A percentile compares a stretch with the other conserved stretches of the same genome.
These are phyloP conservation scores for Chydorus sphaericus DNA, from an alignment of 2,888 invertebrate species.

Conservation along the genomic window DNA sequence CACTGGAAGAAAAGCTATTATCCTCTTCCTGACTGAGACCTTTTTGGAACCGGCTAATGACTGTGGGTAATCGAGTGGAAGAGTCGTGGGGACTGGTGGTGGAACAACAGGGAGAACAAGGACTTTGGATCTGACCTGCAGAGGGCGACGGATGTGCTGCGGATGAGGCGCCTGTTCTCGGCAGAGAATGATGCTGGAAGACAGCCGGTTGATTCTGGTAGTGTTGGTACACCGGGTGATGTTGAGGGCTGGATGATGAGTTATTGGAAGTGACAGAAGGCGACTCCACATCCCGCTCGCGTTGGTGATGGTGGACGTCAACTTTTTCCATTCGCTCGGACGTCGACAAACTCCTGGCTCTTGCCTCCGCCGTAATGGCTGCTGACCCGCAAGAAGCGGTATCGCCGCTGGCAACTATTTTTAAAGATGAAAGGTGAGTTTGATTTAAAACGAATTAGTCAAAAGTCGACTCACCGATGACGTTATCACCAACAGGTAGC, in stretches of 20 bases:
- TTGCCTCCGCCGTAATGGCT: slow-evolving; percentile 40
- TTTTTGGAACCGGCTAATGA: no score
- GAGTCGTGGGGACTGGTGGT: neutral
- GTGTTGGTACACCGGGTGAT: neutral
- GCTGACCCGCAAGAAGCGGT: slow-evolving; percentile 30
- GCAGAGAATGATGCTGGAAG: slow-evolving; percentile 9
- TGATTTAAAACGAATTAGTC: neutral
- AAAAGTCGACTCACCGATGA: slow-evolving; percentile 29
- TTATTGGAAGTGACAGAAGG: slow-evolving; percentile 23
- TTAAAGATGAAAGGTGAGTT: no score
- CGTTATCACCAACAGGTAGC: slow-evolving; percentile 59
- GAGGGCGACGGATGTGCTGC: neutral
- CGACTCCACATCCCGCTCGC: slow-evolving; percentile 18
- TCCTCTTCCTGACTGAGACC: slow-evolving; percentile 1
- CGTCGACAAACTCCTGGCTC: neutral
- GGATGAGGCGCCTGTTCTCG: neutral
- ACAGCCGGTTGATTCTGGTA: neutral
- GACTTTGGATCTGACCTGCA: slow-evolving; percentile 11
- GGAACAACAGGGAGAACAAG: slow-evolving; percentile 9
- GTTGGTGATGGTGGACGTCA: slow-evolving; percentile 20
- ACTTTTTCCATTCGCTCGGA: slow-evolving; percentile 23
- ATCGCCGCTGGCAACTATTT: slow-evolving; percentile 25
- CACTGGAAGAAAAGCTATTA: neutral
- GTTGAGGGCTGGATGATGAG: slow-evolving; percentile 22
- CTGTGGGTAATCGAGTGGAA: neutral